Evolutionary conservation across 2,113 vertebrate genomes (phyloP).

Genomic region (Uropsilus gracilis): DNA sequence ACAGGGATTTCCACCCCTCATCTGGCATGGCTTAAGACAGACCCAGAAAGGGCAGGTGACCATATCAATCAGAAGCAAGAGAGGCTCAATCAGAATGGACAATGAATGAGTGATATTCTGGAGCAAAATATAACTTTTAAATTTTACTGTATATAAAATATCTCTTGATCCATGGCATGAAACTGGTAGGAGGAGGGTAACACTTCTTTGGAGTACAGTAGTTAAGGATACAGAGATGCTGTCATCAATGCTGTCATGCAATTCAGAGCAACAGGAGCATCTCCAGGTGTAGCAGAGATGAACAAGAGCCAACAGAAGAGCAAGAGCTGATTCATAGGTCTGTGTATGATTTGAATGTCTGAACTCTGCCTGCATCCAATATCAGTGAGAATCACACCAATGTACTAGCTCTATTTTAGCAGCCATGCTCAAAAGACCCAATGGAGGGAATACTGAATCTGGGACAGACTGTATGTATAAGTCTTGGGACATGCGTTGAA

Average conservation of each 20-base stretch:
- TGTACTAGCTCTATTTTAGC: not conserved
- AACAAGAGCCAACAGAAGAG: not conserved
- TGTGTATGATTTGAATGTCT: not conserved
- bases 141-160: not conserved
- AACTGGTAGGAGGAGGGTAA: not conserved
- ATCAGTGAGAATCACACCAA: not conserved
- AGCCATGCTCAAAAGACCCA: not conserved
- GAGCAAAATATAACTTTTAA: accelerated
- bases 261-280: not conserved
- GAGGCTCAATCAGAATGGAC: not conserved
- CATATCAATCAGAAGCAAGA: not conserved
- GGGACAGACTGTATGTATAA: not conserved
- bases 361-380: not conserved
- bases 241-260: not conserved
- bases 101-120: not conserved
- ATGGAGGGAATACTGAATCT: not conserved
- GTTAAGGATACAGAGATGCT: not conserved
- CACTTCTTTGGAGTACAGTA: not conserved
- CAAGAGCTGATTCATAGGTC: not conserved
- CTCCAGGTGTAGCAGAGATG: not conserved
- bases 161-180: not conserved
- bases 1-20: not conserved
- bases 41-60: not conserved
- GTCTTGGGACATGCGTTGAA: not conserved
- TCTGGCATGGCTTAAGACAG: not conserved